A percentile compares a stretch with the other conserved stretches of the same genome.
phyloP scores from a whole-genome alignment of 2,113 vertebrate genomes.

The Ophiodon elongatus region DNA sequence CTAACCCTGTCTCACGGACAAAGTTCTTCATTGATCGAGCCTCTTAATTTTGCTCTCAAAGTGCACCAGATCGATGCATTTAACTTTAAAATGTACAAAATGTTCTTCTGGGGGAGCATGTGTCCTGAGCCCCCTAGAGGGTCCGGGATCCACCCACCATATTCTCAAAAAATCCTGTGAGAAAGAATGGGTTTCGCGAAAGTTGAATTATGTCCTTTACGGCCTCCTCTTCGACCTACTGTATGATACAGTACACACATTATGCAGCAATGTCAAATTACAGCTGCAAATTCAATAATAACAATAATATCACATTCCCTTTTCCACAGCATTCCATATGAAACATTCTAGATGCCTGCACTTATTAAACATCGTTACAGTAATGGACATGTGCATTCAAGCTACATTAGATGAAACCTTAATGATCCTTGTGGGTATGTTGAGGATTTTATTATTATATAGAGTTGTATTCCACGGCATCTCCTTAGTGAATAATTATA shows the following conservation, averaged over 20 bases:
- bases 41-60: neutral
- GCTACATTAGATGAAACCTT: slow-evolving; percentile 40
- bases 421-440: slow-evolving; percentile 29
- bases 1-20: neutral
- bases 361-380: slow-evolving; percentile 48
- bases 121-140: neutral
- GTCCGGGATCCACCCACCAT: neutral
- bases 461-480: slow-evolving; percentile 10
- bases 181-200: neutral
- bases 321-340: slow-evolving; percentile 15
- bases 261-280: slow-evolving; percentile 16
- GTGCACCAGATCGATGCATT: neutral
- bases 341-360: slow-evolving; percentile 23
- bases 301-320: neutral
- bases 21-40: neutral
- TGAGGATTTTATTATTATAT: neutral
- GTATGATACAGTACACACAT: neutral
- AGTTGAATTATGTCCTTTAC: neutral
- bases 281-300: neutral
- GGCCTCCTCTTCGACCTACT: neutral
- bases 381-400: slow-evolving; percentile 46
- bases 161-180: neutral
- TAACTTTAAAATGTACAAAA: neutral
- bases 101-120: neutral
- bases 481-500: slow-evolving; percentile 49